These are phyloP conservation scores for Clarias magur DNA, from an alignment of 2,113 vertebrate species.

Conservation along the genomic window DNA sequence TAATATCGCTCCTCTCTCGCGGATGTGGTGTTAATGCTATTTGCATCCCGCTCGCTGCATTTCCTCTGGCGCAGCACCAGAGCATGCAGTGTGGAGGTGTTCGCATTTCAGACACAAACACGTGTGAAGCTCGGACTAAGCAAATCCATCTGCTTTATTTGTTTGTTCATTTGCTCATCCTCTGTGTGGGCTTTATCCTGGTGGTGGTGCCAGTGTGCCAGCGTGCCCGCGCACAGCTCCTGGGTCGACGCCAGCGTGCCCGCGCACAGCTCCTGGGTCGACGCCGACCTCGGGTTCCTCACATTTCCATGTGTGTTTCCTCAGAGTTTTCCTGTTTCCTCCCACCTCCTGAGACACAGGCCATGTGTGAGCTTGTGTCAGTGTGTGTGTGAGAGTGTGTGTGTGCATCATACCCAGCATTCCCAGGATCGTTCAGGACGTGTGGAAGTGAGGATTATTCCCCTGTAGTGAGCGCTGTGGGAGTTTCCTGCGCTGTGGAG, in stretches of 20 bases:
- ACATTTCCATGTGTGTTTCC: background rate
- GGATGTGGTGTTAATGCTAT: slow-evolving; percentile 47
- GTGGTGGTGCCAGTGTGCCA: background rate
- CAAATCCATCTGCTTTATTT: background rate
- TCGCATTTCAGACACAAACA: background rate
- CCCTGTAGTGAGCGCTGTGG: background rate
- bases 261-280: background rate
- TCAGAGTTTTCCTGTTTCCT: background rate
- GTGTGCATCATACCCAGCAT: background rate
- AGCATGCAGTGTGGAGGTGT: background rate
- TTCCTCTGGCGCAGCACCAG: slow-evolving; percentile 1
- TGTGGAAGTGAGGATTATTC: too few relatives aligned
- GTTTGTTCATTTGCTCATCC: background rate
- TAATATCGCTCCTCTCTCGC: slow-evolving; percentile 49
- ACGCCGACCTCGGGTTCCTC: background rate
- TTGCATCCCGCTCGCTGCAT: slow-evolving; percentile 35
- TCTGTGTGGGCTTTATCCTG: background rate
- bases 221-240: background rate
- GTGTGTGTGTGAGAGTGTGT: background rate
- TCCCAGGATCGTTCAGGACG: background rate
- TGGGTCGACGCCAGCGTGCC: background rate
- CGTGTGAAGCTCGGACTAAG: background rate
- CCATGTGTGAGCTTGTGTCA: background rate
- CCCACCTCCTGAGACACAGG: background rate
- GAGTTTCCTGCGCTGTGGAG: background rate